A percentile compares a stretch with the other conserved stretches of the same genome.
Evolutionary conservation across 2,797 vertebrate genomes (phyloP).

Genomic region (Oryzias dopingdopingensis): DNA sequence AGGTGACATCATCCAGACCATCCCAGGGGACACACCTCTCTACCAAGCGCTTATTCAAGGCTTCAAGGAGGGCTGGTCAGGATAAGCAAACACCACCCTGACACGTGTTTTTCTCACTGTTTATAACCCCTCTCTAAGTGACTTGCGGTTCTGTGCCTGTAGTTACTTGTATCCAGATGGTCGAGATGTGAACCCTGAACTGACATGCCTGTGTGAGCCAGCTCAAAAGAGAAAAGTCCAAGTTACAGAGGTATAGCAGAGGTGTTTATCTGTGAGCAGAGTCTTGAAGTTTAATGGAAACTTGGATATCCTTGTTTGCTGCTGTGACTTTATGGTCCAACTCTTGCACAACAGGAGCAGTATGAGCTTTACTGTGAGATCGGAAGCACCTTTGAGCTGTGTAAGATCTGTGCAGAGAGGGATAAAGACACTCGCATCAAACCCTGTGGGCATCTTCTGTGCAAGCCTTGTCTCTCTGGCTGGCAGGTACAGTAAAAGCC

Average conservation of each 20-base stretch:
- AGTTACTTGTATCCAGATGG: slow-evolving; percentile 87
- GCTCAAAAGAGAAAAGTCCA: slow-evolving; percentile 64
- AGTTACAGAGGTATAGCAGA: slow-evolving; percentile 78
- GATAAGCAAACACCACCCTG: slow-evolving; percentile 3
- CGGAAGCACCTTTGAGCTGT: slow-evolving; percentile 86
- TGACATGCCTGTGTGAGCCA: slow-evolving; percentile 65
- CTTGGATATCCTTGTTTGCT: too few species aligned
- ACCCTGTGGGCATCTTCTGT: slow-evolving; percentile 89
- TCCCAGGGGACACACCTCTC: slow-evolving; percentile 81
- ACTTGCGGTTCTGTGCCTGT: slow-evolving; percentile 35
- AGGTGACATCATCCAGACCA: slow-evolving; percentile 83
- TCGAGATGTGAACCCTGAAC: slow-evolving; percentile 82
- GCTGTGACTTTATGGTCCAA: background rate
- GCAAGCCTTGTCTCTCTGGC: slow-evolving; percentile 76
- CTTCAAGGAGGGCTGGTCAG: slow-evolving; percentile 83
- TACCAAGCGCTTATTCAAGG: slow-evolving; percentile 82
- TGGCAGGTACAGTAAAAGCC: slow-evolving; percentile 81
- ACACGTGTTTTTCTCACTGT: background rate
- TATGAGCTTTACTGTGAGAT: slow-evolving; percentile 88
- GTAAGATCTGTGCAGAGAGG: slow-evolving; percentile 88
- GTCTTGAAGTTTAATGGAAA: background rate
- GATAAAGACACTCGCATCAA: slow-evolving; percentile 83
- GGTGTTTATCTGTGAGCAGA: slow-evolving; percentile 2
- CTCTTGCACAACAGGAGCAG: slow-evolving; percentile 77
- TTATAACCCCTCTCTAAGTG: slow-evolving; percentile 7